These are phyloP conservation scores for Spodoptera picta DNA, from an alignment of 2,888 invertebrate species.

Conservation along the genomic window DNA sequence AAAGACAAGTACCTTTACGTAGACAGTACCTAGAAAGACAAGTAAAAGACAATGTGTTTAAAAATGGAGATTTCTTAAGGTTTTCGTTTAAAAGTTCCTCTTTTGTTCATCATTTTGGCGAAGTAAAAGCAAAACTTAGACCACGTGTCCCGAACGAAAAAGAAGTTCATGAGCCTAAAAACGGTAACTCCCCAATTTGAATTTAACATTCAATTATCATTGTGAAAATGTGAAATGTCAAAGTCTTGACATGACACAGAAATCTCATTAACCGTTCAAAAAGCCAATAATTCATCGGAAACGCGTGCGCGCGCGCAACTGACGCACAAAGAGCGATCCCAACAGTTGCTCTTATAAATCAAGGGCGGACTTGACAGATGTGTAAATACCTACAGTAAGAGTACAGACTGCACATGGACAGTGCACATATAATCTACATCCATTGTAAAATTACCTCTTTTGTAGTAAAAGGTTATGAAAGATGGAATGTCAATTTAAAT, in stretches of 20 bases:
- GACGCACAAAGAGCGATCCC: conserved; percentile 55
- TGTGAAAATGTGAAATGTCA: conserved; percentile 36
- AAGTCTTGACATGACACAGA: conserved; percentile 38
- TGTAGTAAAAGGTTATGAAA: no score
- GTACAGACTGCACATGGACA: neutral
- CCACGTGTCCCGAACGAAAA: neutral
- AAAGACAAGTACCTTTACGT: no score
- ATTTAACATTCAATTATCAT: conserved; percentile 12
- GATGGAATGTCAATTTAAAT: no score
- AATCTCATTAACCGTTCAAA: conserved; percentile 45
- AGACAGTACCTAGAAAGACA: no score
- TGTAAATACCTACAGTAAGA: conserved; percentile 52
- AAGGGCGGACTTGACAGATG: conserved; percentile 72
- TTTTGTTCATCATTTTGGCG: no score
- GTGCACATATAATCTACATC: conserved; percentile 14
- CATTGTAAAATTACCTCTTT: no score
- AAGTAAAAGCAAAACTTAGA: neutral
- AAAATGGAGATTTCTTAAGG: no score
- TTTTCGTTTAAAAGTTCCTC: no score
- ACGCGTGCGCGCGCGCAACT: conserved; percentile 40
- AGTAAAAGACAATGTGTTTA: no score
- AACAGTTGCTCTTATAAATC: conserved; percentile 74
- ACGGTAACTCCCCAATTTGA: conserved; percentile 2
- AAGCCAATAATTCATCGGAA: conserved; percentile 27
- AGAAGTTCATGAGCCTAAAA: no score